Evolutionary conservation across 1,140 invertebrate species (phyloP).

Genomic region (Portunus trituberculatus): DNA sequence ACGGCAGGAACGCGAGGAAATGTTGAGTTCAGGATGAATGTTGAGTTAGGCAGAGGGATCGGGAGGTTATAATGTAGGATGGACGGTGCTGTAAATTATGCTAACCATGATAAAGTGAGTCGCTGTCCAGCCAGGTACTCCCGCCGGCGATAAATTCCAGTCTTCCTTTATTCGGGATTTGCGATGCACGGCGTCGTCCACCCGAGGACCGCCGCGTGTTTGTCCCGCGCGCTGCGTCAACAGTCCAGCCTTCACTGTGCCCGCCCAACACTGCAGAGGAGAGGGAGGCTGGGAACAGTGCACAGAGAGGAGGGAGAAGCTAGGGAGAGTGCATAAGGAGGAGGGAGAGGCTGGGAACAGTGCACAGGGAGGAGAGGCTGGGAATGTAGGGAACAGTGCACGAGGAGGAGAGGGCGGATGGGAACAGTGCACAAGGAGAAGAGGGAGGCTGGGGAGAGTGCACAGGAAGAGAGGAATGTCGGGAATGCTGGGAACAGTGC

Average conservation of each 20-base stretch:
- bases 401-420: too few relatives aligned
- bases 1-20: not conserved
- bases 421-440: too few relatives aligned
- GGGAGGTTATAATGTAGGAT: conserved; percentile 48
- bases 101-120: conserved; percentile 48
- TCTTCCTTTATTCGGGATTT: not conserved
- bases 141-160: conserved; percentile 2
- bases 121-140: not conserved
- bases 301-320: too few relatives aligned
- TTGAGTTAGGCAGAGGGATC: conserved; percentile 27
- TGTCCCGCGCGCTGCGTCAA: not conserved
- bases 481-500: too few relatives aligned
- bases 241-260: not conserved
- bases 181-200: not conserved
- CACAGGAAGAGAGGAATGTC: too few relatives aligned
- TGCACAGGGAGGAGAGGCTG: too few relatives aligned
- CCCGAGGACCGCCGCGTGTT: not conserved
- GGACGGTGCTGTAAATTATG: conserved; percentile 56
- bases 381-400: too few relatives aligned
- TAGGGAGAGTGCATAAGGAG: too few relatives aligned
- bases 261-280: too few relatives aligned
- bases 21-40: not conserved
- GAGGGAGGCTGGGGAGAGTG: too few relatives aligned
- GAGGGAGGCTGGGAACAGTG: too few relatives aligned
- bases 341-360: too few relatives aligned